phyloP scores from a whole-genome alignment of 2,888 invertebrate genomes.

The Scaptomyza caliginosa region DNA sequence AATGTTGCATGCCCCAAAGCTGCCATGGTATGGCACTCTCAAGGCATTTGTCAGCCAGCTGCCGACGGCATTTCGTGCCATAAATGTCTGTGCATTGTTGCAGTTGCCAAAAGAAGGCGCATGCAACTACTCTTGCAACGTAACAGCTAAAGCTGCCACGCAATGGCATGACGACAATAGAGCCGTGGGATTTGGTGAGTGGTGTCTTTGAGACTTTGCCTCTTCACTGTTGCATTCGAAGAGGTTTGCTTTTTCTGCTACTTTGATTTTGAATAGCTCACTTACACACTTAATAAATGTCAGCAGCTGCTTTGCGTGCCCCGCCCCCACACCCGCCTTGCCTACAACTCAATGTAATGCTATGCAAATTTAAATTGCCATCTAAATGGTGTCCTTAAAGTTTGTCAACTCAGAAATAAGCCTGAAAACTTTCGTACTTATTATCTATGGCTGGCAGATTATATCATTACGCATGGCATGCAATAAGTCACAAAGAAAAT shows the following conservation, averaged over 20 bases:
- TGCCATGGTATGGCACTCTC: constrained; percentile 44
- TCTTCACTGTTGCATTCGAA: constrained; percentile 23
- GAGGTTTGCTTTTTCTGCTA: constrained; percentile 67
- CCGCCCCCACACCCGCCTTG: not conserved
- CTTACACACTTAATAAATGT: constrained; percentile 73
- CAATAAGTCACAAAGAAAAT: constrained; percentile 41
- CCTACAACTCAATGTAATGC: constrained; percentile 41
- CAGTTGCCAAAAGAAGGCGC: constrained; percentile 46
- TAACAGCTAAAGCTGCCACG: constrained; percentile 7
- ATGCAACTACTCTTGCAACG: constrained; percentile 18
- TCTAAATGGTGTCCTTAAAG: constrained; percentile 34
- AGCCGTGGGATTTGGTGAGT: constrained; percentile 14
- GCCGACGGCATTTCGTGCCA: constrained; percentile 66
- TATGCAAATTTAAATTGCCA: constrained; percentile 69
- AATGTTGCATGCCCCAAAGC: constrained; percentile 37
- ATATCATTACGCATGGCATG: constrained; percentile 56
- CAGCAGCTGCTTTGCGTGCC: constrained; percentile 14
- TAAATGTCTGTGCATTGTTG: constrained; percentile 73
- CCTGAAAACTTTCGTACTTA: constrained; percentile 37
- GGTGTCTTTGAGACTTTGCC: not conserved
- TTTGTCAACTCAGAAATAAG: constrained; percentile 18
- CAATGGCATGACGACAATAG: constrained; percentile 51
- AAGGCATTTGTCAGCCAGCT: constrained; percentile 68
- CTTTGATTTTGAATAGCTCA: constrained; percentile 72
- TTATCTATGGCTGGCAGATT: constrained; percentile 51